Percentiles rank a stretch among this genome's conserved stretches.
Conservation (phyloP, 1,140 invertebrate species). For the Bombyx mandarina region DNA sequence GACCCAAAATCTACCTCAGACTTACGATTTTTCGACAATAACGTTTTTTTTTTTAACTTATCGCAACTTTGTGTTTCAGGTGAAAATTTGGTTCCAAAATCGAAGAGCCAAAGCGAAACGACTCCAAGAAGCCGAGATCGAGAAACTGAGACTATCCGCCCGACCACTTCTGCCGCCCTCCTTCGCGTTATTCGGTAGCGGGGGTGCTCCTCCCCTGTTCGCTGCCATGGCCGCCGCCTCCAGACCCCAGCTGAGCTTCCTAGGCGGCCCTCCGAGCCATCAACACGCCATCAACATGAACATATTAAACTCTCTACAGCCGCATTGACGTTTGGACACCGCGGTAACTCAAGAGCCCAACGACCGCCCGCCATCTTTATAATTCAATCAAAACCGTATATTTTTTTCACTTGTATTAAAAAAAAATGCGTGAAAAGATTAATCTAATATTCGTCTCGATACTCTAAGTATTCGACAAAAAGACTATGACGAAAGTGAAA, state of each 20-base stretch:
- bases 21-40: neutral
- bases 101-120: constrained; percentile 93
- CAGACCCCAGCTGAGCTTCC: constrained; percentile 58
- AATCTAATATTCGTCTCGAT: too few relatives aligned
- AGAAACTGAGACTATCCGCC: constrained; percentile 74
- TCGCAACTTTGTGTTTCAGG: constrained; percentile 48
- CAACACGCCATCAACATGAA: constrained; percentile 67
- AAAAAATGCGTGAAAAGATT: too few relatives aligned
- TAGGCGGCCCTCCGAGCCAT: constrained; percentile 56
- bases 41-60: neutral
- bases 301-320: constrained; percentile 60
- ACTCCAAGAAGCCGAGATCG: constrained; percentile 93
- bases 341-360: constrained; percentile 37
- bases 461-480: too few relatives aligned
- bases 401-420: neutral
- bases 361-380: constrained; percentile 42
- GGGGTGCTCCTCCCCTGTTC: constrained; percentile 58
- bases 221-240: constrained; percentile 61
- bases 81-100: constrained; percentile 99
- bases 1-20: neutral
- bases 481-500: too few relatives aligned
- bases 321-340: constrained; percentile 56
- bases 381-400: constrained; percentile 11
- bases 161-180: constrained; percentile 57
- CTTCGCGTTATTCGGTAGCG: constrained; percentile 56